These are phyloP conservation scores for Hirundichthys speculiger DNA, from an alignment of 2,113 vertebrate genomes.

Conservation along the genomic window DNA sequence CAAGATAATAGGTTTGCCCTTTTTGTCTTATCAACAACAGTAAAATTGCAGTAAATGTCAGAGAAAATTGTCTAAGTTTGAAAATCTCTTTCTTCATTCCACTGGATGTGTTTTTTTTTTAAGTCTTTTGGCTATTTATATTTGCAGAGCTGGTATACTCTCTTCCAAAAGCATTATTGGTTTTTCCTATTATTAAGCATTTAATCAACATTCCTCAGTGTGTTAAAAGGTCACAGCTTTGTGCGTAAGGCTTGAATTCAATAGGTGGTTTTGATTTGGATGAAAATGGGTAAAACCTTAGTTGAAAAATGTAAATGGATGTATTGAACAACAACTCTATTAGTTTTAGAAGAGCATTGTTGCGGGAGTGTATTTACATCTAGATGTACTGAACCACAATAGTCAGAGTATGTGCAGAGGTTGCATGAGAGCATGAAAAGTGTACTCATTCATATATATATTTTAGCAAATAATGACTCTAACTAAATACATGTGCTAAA, in stretches of 20 bases:
- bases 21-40: constrained; percentile 15
- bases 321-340: constrained; percentile 13
- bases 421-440: constrained; percentile 18
- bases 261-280: not conserved
- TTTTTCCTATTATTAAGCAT: constrained; percentile 5
- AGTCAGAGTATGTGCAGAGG: constrained; percentile 10
- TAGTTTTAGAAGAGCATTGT: constrained; percentile 13
- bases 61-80: constrained; percentile 12
- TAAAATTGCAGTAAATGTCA: constrained; percentile 11
- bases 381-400: constrained; percentile 18
- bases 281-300: not conserved
- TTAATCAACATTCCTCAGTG: not conserved
- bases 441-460: constrained; percentile 5
- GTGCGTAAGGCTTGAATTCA: constrained; percentile 14
- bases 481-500: constrained; percentile 20
- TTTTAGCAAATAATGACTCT: constrained; percentile 18
- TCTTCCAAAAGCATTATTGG: not conserved
- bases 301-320: constrained; percentile 12
- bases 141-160: not conserved
- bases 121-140: not conserved
- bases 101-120: not conserved
- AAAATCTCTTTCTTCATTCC: not conserved
- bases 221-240: constrained; percentile 24
- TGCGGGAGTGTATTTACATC: constrained; percentile 6
- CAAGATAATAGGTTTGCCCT: constrained; percentile 9